Evolutionary conservation across 2,797 vertebrate genomes (phyloP), one percentile per base, ranked within the genome.

Genomic region (Coregonus suidteri): DNA sequence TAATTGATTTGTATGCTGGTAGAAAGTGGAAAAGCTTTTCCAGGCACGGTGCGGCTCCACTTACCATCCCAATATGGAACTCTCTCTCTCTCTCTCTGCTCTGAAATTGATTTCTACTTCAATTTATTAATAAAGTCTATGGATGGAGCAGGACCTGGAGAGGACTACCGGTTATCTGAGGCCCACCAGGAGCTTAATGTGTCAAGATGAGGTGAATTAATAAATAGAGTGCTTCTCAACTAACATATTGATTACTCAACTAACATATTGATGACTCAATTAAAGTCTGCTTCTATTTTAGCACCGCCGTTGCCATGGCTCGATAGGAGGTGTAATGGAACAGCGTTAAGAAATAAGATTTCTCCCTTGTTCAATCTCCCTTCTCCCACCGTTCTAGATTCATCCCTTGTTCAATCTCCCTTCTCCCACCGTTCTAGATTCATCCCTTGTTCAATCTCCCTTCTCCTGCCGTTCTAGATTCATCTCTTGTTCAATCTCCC

Each of bases 51-150:
- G 76, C 75, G 74, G 79, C 83, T 75, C 53, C 77, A 37, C 83
- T 86, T 81, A 79, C 84, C 72, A 53, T 82, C 81, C 87, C 85
- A 87, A 91, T 92, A 89, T 83, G 77, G 86, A 87, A 83, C 85
- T 37, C 35, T 37, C 35, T 37, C 35, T 6, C 35, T 6, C 35
- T 6, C 35, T 37, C 35, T 37, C 35, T 37, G 0, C 34, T 89
- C 88, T 75, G 80, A 90, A 90, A 93, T 93, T 92, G 91, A 93
- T 93, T 93, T 91, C 87, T 91, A 72, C 88, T 91, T 89, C 79
- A 85, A 83, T 91, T 89, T 90, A 93, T 92, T 91, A 92, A 91
- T 90, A 87, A 79, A 82, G 90, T 86, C 83, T 25, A 53, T 71
- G 79, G 80, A 84, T n/a, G 54, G 18, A 56, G 18, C 16, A 56